phyloP scores from a whole-genome alignment of 2,113 vertebrate genomes.

The Pollachius pollachius region DNA sequence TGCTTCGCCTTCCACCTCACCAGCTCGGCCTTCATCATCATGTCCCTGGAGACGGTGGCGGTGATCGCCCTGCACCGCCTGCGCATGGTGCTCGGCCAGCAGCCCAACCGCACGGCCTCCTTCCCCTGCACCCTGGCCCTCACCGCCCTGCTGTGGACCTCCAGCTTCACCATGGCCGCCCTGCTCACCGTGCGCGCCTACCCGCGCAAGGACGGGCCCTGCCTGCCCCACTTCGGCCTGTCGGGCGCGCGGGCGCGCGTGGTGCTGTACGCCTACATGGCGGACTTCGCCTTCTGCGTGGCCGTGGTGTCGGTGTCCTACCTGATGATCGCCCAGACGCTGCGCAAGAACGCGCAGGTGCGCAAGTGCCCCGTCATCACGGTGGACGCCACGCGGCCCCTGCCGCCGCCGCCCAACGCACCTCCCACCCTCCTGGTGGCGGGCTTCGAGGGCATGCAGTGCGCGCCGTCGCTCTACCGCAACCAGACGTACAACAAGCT shows the following conservation, averaged over 20 bases:
- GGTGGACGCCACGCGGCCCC: constrained; percentile 74
- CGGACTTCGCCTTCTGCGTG: constrained; percentile 91
- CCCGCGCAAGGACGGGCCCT: constrained; percentile 79
- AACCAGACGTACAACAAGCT: constrained; percentile 86
- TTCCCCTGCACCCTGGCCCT: constrained; percentile 86
- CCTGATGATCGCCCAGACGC: constrained; percentile 87
- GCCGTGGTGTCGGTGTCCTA: constrained; percentile 88
- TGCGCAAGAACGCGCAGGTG: constrained; percentile 85
- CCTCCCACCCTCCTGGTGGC: constrained; percentile 76
- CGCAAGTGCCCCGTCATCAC: constrained; percentile 80
- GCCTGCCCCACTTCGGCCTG: constrained; percentile 87
- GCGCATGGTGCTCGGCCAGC: constrained; percentile 90
- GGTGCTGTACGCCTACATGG: constrained; percentile 85
- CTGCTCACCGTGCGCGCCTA: constrained; percentile 82
- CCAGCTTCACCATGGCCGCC: constrained; percentile 89
- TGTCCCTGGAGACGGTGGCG: constrained; percentile 94
- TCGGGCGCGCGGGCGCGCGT: constrained; percentile 73
- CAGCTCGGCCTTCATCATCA: constrained; percentile 91
- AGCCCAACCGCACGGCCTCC: constrained; percentile 82
- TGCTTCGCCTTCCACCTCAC: constrained; percentile 94
- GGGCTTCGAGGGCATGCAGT: constrained; percentile 69
- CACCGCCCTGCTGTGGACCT: constrained; percentile 86
- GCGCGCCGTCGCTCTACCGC: constrained; percentile 82
- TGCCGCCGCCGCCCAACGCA: constrained; percentile 44
- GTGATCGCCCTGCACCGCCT: constrained; percentile 93